phyloP scores from a whole-genome alignment of 2,888 invertebrate species.

The Dynastes tityus region DNA sequence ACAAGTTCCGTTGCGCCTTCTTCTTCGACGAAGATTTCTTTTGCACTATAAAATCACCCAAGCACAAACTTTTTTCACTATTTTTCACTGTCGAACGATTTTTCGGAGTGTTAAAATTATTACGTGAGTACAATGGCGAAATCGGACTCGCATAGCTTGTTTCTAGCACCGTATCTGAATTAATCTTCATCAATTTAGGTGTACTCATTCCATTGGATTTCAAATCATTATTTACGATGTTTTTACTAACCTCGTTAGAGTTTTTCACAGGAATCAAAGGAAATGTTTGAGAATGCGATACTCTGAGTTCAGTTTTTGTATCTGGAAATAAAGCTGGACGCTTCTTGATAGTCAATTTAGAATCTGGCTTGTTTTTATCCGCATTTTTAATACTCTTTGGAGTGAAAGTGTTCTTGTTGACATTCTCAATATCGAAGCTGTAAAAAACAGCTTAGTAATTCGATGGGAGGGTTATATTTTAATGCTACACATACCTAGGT shows the following conservation, averaged over 20 bases:
- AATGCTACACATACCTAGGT: conserved; percentile 60
- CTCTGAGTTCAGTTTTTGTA: not conserved
- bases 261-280: conserved; percentile 13
- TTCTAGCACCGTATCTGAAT: conserved; percentile 40
- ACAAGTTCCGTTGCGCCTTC: conserved; percentile 55
- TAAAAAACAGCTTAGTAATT: not conserved
- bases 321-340: conserved; percentile 34
- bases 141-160: conserved; percentile 59
- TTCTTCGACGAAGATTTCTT: conserved; percentile 60
- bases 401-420: conserved; percentile 2
- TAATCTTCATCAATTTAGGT: conserved; percentile 55
- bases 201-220: conserved; percentile 54
- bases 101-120: conserved; percentile 56
- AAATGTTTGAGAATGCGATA: conserved; percentile 27
- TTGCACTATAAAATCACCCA: conserved; percentile 66
- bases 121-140: conserved; percentile 62
- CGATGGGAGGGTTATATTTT: no score
- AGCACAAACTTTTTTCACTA: conserved; percentile 59
- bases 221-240: not conserved
- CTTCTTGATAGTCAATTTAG: conserved; percentile 21
- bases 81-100: conserved; percentile 51
- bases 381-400: conserved; percentile 22
- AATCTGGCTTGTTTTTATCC: not conserved
- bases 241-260: not conserved
- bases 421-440: conserved; percentile 26